These are phyloP conservation scores for Poecile montanus DNA, from an alignment of 2,797 vertebrate species.

Conservation along the genomic window DNA sequence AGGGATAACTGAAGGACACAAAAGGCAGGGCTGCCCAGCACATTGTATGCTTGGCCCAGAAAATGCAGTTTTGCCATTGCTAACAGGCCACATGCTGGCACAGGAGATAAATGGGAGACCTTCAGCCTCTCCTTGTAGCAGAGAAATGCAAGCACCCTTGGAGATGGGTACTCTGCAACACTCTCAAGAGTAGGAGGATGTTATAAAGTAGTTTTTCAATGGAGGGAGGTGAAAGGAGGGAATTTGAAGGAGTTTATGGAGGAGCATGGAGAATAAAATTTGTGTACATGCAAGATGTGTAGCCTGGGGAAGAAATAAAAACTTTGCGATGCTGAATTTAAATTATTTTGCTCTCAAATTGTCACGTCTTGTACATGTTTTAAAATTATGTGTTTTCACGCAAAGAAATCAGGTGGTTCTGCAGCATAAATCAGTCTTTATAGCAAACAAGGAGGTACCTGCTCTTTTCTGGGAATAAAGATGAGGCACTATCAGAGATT, in stretches of 20 bases:
- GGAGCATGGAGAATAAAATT: background rate
- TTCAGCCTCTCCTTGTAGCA: background rate
- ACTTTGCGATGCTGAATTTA: background rate
- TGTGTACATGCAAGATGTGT: background rate
- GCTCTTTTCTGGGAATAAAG: conserved; percentile 23
- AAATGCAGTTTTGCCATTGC: background rate
- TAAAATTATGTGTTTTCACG: conserved; percentile 9
- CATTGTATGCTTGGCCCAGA: background rate
- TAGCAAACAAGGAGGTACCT: background rate
- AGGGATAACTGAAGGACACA: background rate
- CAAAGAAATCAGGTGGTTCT: conserved; percentile 7
- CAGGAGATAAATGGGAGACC: background rate
- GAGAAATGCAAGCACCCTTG: background rate
- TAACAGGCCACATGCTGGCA: background rate
- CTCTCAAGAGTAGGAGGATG: background rate
- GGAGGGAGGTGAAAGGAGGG: background rate
- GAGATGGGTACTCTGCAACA: background rate
- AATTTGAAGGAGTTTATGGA: background rate
- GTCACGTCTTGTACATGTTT: background rate
- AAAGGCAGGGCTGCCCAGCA: background rate
- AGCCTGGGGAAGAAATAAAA: conserved; percentile 21
- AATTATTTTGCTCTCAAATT: conserved; percentile 27
- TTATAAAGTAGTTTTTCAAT: background rate
- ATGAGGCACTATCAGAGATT: conserved; percentile 15
- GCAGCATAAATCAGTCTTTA: conserved; percentile 31